phyloP scores from a whole-genome alignment of 2,113 vertebrate genomes.

The Asarcornis scutulata region DNA sequence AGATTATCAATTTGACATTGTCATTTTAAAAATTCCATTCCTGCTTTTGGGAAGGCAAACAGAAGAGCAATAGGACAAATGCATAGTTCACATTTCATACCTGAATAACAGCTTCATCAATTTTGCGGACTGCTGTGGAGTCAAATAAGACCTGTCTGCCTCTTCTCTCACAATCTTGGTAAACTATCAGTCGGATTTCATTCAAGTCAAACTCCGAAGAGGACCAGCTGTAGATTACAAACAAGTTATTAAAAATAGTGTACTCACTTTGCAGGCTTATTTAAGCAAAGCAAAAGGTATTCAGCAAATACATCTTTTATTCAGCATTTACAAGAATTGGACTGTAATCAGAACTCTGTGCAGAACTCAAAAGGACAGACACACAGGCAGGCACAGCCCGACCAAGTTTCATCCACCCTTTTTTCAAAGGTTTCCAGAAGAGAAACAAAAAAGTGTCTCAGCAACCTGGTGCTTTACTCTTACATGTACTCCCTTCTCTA shows the following conservation, averaged over 20 bases:
- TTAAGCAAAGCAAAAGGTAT: not conserved
- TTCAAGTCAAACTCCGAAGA: constrained; percentile 84
- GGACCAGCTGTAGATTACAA: constrained; percentile 80
- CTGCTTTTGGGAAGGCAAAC: not conserved
- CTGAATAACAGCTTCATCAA: constrained; percentile 75
- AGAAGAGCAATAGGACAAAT: not conserved
- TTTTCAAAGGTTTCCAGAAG: not conserved
- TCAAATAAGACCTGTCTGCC: constrained; percentile 90
- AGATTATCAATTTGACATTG: not conserved
- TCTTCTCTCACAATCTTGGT: constrained; percentile 89
- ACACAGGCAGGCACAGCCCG: not conserved
- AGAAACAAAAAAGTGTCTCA: not conserved
- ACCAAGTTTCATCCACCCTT: not conserved
- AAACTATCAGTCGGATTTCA: constrained; percentile 88
- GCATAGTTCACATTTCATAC: constrained; percentile 65
- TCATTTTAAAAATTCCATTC: not conserved
- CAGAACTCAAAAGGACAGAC: not conserved
- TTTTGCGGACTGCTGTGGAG: constrained; percentile 85
- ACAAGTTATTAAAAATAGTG: not conserved
- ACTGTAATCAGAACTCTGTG: not conserved
- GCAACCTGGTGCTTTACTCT: not conserved
- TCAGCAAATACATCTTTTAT: not conserved
- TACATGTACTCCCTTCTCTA: not conserved
- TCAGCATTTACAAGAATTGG: not conserved
- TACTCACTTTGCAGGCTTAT: not conserved